Evolutionary conservation across 2,888 invertebrate species (phyloP), one percentile per base, ranked within the genome.

Genomic region (Hofmannophila pseudospretella): DNA sequence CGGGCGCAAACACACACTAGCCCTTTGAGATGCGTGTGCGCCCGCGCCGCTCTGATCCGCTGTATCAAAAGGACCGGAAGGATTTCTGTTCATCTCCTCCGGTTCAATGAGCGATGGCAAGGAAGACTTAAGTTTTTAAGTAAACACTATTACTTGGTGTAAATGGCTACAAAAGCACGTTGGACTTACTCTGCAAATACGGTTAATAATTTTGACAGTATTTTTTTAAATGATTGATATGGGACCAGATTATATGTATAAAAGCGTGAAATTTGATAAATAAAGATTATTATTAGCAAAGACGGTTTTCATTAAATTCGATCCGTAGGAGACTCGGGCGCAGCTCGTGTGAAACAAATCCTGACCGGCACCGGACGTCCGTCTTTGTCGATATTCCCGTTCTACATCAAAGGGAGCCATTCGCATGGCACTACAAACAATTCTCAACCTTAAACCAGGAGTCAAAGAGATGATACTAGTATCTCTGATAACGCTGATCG

Each of bases 321-420:
- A 55, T 58, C 45, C 51, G 59, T 63, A 65, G 66, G 59, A 75
- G 68, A 52, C 14, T 33, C 14, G 22, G 3, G 32, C 58, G 61
- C 65, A 71, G 57, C 54, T 76, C 78, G 79, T 80, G 81, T 82
- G 84, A 82, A 84, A 82, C 76, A 77, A 85, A 84, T 84, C 84
- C 85, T 84, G 82, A 84, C 86, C 86, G 85, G 85, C 76, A 84
- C 80, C 86, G 86, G 86, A 86, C 85, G 74, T 86, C 86, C 86
- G 86, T 81, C 85, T 85, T 82, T 78, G 81, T 77, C 78, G 79
- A 82, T 84, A 81, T 85, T 84, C 84, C 82, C 77, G 77, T 82
- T 77, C 77, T 63, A 85, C 85, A 73, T 85, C 85, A 85, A 85
- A 85, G 80, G 74, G 77, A 78, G 58, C 64, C 65, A 67, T 65